These are phyloP conservation scores for Phrynocephalus forsythii DNA, from an alignment of 2,797 vertebrate genomes.

Conservation along the genomic window DNA sequence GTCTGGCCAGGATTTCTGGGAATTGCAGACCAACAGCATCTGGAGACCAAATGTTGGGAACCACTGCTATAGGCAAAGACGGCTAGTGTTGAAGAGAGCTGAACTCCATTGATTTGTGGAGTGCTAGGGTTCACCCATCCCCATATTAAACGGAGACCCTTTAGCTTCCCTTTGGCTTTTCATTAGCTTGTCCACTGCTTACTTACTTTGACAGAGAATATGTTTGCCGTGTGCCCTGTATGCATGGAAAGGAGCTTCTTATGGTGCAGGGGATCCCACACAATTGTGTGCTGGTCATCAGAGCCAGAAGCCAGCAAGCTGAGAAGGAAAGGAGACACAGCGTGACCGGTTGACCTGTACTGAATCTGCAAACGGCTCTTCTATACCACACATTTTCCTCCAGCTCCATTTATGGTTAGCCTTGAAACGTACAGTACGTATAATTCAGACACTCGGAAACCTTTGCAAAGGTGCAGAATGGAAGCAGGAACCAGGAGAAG, in stretches of 20 bases:
- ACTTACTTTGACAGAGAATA: constrained; percentile 97
- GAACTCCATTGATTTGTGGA: not conserved
- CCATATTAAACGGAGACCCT: not conserved
- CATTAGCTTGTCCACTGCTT: not conserved
- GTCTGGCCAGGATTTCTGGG: too few species aligned
- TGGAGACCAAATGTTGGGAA: not conserved
- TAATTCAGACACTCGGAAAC: not conserved
- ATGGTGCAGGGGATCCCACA: constrained; percentile 97
- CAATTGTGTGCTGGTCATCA: constrained; percentile 96
- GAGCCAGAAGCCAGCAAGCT: constrained; percentile 97
- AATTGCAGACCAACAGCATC: too few species aligned
- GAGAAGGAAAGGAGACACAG: constrained; percentile 48
- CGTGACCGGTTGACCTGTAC: not conserved
- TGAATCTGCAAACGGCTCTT: not conserved
- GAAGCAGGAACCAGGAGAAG: not conserved
- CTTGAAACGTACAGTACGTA: not conserved
- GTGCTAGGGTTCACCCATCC: not conserved
- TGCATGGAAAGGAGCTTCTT: constrained; percentile 98
- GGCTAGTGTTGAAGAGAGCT: not conserved
- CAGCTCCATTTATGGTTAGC: not conserved
- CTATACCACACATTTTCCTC: not conserved
- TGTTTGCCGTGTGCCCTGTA: constrained; percentile 98
- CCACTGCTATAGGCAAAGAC: not conserved
- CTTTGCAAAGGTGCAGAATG: not conserved
- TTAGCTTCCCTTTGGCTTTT: not conserved